A percentile compares a stretch with the other conserved stretches of the same genome.
phyloP scores from a whole-genome alignment of 2,888 invertebrate genomes.

The Rhamnusium bicolor region DNA sequence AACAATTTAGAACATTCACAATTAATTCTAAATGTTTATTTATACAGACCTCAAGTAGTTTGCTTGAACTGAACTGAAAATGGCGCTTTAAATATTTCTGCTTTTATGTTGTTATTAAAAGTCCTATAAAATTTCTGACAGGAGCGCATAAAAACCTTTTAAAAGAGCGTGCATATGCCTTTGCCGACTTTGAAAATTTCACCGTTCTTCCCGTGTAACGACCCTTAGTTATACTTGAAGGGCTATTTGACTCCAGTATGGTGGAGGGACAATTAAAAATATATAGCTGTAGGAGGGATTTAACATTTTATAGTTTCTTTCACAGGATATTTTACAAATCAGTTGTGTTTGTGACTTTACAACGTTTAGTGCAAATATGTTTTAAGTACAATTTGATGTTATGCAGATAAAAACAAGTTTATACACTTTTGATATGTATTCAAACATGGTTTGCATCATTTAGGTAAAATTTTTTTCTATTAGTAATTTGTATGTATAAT shows the following conservation, averaged over 20 bases:
- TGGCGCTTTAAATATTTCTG: constrained; percentile 51
- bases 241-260: constrained; percentile 62
- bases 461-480: not conserved
- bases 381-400: constrained; percentile 33
- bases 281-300: constrained; percentile 68
- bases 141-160: constrained; percentile 56
- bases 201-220: constrained; percentile 54
- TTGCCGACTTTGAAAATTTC: constrained; percentile 57
- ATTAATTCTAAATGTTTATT: constrained; percentile 12
- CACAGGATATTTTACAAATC: constrained; percentile 66
- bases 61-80: constrained; percentile 43
- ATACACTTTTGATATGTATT: not conserved
- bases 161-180: constrained; percentile 55
- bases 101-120: constrained; percentile 57
- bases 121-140: constrained; percentile 57
- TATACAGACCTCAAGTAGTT: constrained; percentile 4
- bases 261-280: constrained; percentile 68
- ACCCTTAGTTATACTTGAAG: constrained; percentile 60
- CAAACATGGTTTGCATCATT: not conserved
- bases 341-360: constrained; percentile 63
- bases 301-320: constrained; percentile 67
- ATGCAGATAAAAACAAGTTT: constrained; percentile 36
- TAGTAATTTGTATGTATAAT: too few species aligned
- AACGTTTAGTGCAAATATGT: constrained; percentile 52
- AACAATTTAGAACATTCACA: not conserved